A percentile compares a stretch with the other conserved stretches of the same genome.
Evolutionary conservation across 1,140 invertebrate species (phyloP).

Genomic region (Amphibalanus amphitrite): DNA sequence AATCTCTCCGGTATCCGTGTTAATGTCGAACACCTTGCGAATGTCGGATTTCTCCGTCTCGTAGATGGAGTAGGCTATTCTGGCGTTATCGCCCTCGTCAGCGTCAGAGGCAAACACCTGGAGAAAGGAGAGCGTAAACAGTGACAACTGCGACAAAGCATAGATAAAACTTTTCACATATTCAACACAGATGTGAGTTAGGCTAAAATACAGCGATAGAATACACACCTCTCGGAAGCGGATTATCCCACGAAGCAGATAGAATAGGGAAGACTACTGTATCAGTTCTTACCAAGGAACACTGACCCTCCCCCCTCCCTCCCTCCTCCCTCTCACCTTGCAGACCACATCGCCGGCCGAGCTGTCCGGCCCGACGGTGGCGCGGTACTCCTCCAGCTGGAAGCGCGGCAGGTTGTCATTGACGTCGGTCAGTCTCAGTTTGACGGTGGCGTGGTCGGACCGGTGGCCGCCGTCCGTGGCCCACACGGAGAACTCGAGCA

Average conservation of each 20-base stretch:
- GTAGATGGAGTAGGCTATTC: neutral
- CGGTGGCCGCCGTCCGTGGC: slow-evolving; percentile 62
- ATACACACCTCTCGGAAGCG: no score
- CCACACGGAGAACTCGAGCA: slow-evolving; percentile 54
- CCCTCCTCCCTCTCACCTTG: no score
- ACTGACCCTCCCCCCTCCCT: no score
- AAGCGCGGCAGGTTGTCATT: slow-evolving; percentile 77
- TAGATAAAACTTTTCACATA: no score
- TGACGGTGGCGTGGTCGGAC: slow-evolving; percentile 50
- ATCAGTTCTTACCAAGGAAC: no score
- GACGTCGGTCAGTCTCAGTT: slow-evolving; percentile 59
- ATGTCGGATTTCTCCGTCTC: neutral
- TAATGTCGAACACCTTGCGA: neutral
- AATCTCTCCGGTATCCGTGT: neutral
- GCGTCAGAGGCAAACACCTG: neutral
- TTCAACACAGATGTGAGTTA: no score
- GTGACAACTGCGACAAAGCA: no score
- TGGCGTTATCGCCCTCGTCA: neutral
- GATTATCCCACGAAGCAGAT: no score
- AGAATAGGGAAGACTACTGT: no score
- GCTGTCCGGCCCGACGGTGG: slow-evolving; percentile 48
- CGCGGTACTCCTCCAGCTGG: slow-evolving; percentile 18
- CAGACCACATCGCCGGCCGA: no score
- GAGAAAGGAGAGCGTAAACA: no score
- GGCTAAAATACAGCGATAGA: no score